phyloP scores from a whole-genome alignment of 2,888 invertebrate genomes.

The Raillietiella orientalis region DNA sequence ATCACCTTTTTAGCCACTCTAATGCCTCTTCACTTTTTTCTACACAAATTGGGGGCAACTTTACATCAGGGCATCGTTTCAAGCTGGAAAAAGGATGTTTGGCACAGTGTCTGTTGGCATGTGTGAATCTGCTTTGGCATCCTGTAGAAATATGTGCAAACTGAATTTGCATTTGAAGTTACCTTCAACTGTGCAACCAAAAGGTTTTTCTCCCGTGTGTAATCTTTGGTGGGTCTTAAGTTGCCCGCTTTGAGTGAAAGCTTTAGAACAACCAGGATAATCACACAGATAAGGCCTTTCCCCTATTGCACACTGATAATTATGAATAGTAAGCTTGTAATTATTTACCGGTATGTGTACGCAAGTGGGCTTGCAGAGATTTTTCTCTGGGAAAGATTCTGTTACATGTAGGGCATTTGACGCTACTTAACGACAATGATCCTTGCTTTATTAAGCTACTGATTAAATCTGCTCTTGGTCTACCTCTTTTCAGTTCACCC shows the following conservation, averaged over 20 bases:
- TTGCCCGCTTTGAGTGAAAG: constrained; percentile 42
- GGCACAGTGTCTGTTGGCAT: constrained; percentile 38
- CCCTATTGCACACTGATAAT: constrained; percentile 15
- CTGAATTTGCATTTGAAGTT: constrained; percentile 7
- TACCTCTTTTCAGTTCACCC: constrained; percentile 16
- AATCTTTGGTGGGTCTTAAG: constrained; percentile 38
- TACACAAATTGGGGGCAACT: constrained; percentile 16
- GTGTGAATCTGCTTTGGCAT: constrained; percentile 32
- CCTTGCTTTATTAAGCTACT: constrained; percentile 31
- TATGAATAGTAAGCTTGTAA: constrained; percentile 2
- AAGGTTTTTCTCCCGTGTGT: constrained; percentile 42
- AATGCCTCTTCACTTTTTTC: constrained; percentile 18
- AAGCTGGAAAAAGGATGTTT: constrained; percentile 28
- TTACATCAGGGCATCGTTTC: constrained; percentile 18
- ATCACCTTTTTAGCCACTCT: constrained; percentile 18
- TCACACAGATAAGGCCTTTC: constrained; percentile 38
- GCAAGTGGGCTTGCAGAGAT: constrained; percentile 26
- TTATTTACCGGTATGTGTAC: constrained; percentile 15
- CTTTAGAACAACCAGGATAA: constrained; percentile 30
- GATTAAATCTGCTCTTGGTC: constrained; percentile 33
- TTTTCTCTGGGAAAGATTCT: constrained; percentile 40
- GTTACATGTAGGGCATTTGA: constrained; percentile 32
- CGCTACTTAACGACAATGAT: constrained; percentile 27
- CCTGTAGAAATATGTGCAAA: constrained; percentile 11
- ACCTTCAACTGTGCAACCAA: constrained; percentile 25